These are phyloP conservation scores for Micrasema minimum DNA, from an alignment of 1,140 invertebrate species.

Conservation along the genomic window DNA sequence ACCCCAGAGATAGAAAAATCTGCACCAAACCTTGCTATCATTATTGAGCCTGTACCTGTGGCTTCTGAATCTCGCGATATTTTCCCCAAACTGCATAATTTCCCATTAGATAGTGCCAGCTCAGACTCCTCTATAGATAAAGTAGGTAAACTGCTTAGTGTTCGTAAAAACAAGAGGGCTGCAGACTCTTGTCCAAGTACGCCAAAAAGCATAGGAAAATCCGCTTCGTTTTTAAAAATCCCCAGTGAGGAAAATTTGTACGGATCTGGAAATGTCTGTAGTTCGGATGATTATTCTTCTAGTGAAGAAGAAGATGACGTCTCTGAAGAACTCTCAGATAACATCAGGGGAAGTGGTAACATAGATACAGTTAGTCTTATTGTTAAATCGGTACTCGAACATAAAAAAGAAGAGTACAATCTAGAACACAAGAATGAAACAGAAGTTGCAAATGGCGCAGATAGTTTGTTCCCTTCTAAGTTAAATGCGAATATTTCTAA, in stretches of 20 bases:
- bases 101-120: constrained; percentile 43
- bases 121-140: constrained; percentile 42
- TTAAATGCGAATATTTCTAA: neutral
- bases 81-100: constrained; percentile 38
- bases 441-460: no score
- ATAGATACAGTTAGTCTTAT: constrained; percentile 68
- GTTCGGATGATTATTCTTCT: constrained; percentile 62
- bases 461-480: neutral
- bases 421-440: constrained; percentile 6
- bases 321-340: constrained; percentile 56
- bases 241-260: constrained; percentile 60
- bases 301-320: constrained; percentile 66
- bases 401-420: constrained; percentile 56
- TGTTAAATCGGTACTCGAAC: constrained; percentile 65
- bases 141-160: constrained; percentile 22
- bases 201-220: constrained; percentile 57
- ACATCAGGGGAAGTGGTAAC: constrained; percentile 57
- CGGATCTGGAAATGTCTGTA: constrained; percentile 59
- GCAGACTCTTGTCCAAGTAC: constrained; percentile 64
- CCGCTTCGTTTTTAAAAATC: constrained; percentile 60
- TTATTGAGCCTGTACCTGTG: constrained; percentile 24
- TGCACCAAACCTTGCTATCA: constrained; percentile 37
- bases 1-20: constrained; percentile 9
- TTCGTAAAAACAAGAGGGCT: constrained; percentile 47
- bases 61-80: constrained; percentile 10